Percentiles rank a stretch among this genome's conserved stretches.
Evolutionary conservation across 2,888 invertebrate genomes (phyloP).

Genomic region (Leptinotarsa peninsularis): DNA sequence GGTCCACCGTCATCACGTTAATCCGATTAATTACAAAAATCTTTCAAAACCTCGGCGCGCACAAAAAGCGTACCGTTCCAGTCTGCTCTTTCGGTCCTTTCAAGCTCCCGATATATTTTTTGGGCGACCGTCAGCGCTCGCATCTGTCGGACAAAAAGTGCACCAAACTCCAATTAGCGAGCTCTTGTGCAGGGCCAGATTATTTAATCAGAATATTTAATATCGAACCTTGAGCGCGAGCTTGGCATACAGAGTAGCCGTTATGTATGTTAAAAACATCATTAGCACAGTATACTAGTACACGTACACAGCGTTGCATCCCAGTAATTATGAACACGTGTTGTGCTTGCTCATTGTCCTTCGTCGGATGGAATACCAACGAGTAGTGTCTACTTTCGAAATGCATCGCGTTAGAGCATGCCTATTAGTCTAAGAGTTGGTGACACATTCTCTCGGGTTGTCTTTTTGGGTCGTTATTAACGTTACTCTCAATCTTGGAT

Average conservation of each 20-base stretch:
- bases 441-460: background rate
- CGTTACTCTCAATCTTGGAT: too few species aligned
- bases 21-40: too few species aligned
- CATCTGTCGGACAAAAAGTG: slow-evolving; percentile 31
- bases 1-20: too few species aligned
- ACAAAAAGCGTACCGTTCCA: too few species aligned
- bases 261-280: slow-evolving; percentile 50
- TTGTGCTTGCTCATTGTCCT: slow-evolving; percentile 54
- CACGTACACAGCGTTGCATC: slow-evolving; percentile 49
- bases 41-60: too few species aligned
- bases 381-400: slow-evolving; percentile 19
- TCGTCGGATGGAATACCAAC: slow-evolving; percentile 52
- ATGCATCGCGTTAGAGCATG: background rate
- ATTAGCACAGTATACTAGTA: slow-evolving; percentile 47
- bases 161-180: slow-evolving; percentile 38
- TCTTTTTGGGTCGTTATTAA: background rate
- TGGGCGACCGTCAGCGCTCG: slow-evolving; percentile 6
- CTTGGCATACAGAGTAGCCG: slow-evolving; percentile 43
- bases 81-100: background rate
- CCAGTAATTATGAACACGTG: slow-evolving; percentile 58
- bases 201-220: slow-evolving; percentile 47
- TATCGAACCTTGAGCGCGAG: slow-evolving; percentile 36
- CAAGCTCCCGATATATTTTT: background rate
- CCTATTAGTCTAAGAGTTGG: background rate
- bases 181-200: slow-evolving; percentile 39